Percentiles rank a stretch among this genome's conserved stretches.
These are phyloP conservation scores for Neogobius melanostomus DNA, from an alignment of 2,113 vertebrate species.

Conservation along the genomic window DNA sequence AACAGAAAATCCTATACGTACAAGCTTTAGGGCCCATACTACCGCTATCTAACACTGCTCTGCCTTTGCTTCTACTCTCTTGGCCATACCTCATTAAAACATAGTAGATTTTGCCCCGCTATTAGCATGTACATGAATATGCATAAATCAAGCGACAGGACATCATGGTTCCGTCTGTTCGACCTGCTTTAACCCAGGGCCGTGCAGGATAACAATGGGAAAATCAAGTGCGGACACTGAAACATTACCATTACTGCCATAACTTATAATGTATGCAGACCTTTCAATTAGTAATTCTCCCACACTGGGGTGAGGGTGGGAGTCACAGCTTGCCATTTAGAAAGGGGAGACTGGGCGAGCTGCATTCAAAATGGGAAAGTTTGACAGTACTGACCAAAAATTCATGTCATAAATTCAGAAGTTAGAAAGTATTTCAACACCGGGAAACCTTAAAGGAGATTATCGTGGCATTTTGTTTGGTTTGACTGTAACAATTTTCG, in stretches of 20 bases:
- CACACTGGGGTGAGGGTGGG: slow-evolving; percentile 3
- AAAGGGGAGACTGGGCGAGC: background rate
- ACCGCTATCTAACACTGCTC: too few species aligned
- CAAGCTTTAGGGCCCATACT: too few species aligned
- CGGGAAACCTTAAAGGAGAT: too few species aligned
- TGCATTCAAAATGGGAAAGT: background rate
- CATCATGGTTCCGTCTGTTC: slow-evolving; percentile 44
- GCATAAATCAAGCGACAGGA: slow-evolving; percentile 52
- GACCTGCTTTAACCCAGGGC: slow-evolving; percentile 14
- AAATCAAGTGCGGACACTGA: background rate
- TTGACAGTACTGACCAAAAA: background rate
- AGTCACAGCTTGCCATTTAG: background rate
- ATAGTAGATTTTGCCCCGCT: slow-evolving; percentile 40
- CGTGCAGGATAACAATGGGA: slow-evolving; percentile 3
- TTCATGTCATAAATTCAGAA: background rate
- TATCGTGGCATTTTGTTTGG: too few species aligned
- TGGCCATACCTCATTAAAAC: slow-evolving; percentile 59
- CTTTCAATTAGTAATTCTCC: slow-evolving; percentile 21
- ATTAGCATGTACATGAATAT: slow-evolving; percentile 56
- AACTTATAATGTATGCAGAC: slow-evolving; percentile 11
- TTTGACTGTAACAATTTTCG: too few species aligned
- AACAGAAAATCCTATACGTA: too few species aligned
- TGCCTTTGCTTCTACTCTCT: slow-evolving; percentile 38
- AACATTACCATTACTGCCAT: background rate
- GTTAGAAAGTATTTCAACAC: background rate